A percentile compares a stretch with the other conserved stretches of the same genome.
Evolutionary conservation across 1,140 invertebrate species (phyloP).

Genomic region (Lamellibrachia luymesi): DNA sequence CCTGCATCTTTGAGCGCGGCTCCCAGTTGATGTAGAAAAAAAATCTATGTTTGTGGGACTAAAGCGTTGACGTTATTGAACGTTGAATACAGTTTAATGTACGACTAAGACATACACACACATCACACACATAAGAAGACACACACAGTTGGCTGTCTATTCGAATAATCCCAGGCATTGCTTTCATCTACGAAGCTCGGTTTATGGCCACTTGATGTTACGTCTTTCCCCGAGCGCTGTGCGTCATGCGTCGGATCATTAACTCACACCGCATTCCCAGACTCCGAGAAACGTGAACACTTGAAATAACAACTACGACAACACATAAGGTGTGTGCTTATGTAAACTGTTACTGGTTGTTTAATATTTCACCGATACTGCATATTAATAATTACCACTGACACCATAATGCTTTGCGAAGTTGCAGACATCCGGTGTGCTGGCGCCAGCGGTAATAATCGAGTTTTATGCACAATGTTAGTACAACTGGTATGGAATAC

Average conservation of each 20-base stretch:
- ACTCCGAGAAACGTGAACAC: not conserved
- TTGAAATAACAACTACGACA: not conserved
- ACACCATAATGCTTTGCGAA: not conserved
- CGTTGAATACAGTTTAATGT: too few species aligned
- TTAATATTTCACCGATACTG: not conserved
- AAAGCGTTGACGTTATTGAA: too few species aligned
- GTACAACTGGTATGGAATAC: not conserved
- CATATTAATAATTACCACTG: not conserved
- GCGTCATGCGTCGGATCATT: not conserved
- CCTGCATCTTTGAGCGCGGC: not conserved
- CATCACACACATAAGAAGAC: not conserved
- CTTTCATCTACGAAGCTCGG: not conserved
- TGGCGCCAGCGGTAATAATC: not conserved
- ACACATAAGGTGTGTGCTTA: not conserved
- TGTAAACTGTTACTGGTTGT: not conserved
- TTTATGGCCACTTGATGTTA: not conserved
- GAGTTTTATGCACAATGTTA: not conserved
- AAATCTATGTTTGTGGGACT: too few species aligned
- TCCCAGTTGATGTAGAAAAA: too few species aligned
- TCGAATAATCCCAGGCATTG: not conserved
- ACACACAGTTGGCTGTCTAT: not conserved
- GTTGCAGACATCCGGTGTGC: not conserved
- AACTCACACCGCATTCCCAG: not conserved
- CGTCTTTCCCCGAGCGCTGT: not conserved
- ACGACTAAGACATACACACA: not conserved